Base-by-base conservation (phyloP, 2,113 vertebrate genomes). In the Romanogobio albipinnatus region DNA sequence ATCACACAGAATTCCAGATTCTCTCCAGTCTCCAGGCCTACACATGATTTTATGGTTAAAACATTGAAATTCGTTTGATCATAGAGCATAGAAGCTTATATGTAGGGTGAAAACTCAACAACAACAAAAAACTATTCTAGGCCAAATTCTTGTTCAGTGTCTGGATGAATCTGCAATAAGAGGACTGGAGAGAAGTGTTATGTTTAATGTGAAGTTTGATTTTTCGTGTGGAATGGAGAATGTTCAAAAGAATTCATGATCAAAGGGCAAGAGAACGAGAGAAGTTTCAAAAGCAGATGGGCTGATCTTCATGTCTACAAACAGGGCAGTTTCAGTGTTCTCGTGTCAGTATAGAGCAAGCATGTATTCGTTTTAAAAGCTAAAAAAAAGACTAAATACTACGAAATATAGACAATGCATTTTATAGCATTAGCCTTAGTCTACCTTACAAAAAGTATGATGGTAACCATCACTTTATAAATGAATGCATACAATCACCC, bases 191-290 rank as follows among this genome's bases (percentile, higher is more conserved):
- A 74, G 39, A 62, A 26, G 56, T 47, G 39, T 17, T 24, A 64
- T 80, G 24, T 64, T 64, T 80, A 80, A 80, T 80, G 58, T 64
- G n/a, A 64, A 45, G 77, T 47, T 47, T 19, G 77, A 80, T 47
- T 13, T 80, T 80, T 64, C 9, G 14, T 64, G 73, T 17, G 36
- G 81, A 82, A 56, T 24, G 51, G n/a, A 26, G 73, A 53, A 49
- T 14, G 45, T 77, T 84, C 82, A 77, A 77, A 66, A 84, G 56
- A 77, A 84, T 61, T 19, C 2, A 36, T 75, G 82, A 84, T 84
- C 83, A 84, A 84, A 76, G 73, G 22, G 19, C 13, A 3, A 47
- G 58, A 79, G 15, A 59, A 36, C 11, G 10, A 56, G 76, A 79
- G 39, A 26, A 80, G 43, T 64, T 70, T 79, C 43, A 87, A 58